Evolutionary conservation across 2,797 vertebrate species (phyloP), one percentile per base, ranked within the genome.

Genomic region (Taenioides sp.): DNA sequence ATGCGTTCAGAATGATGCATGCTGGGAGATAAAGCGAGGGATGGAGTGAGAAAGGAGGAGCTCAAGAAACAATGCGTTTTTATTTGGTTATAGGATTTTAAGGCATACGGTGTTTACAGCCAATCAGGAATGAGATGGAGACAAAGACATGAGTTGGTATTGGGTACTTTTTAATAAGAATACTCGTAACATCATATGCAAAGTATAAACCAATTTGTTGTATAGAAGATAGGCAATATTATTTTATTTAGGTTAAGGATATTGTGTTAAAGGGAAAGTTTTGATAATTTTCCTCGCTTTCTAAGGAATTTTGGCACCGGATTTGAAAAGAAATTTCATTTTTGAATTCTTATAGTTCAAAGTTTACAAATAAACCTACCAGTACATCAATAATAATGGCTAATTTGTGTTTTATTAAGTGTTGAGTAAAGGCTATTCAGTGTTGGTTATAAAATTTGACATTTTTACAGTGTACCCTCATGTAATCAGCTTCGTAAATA

Each of bases 1-100:
- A 87, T 86, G 82, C 74, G 80, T 70, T 75, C 68, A 61, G 57
- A 59, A 28, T 28, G 79, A 77, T 80, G 85, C 86, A 79, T 77
- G 77, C 81, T 83, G 83, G 80, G 76, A 81, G 61, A 76, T 76
- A 74, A 77, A 79, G 27, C 25, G 58, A 18, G 25, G 71, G 27
- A 58, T 31, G 66, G 65, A 67, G 55, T 40, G 54, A 65, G 57
- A 31, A 65, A 58, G 72, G 58, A 79, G 57, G 70, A 52, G 73
- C 59, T 66, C 52, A 60, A 70, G 67, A 20, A 34, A 55, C 66
- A 77, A 74, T 68, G 65, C 23, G 7, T 58, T 47, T 67, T 40
- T 58, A 57, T 69, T 69, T 23, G 52, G 47, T 54, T 34, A 34
- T 22, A 66, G n/a, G 66, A 20, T 49, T 73, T 65, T 72, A 49